phyloP scores from a whole-genome alignment of 2,888 invertebrate genomes.

The Tipula helvola region DNA sequence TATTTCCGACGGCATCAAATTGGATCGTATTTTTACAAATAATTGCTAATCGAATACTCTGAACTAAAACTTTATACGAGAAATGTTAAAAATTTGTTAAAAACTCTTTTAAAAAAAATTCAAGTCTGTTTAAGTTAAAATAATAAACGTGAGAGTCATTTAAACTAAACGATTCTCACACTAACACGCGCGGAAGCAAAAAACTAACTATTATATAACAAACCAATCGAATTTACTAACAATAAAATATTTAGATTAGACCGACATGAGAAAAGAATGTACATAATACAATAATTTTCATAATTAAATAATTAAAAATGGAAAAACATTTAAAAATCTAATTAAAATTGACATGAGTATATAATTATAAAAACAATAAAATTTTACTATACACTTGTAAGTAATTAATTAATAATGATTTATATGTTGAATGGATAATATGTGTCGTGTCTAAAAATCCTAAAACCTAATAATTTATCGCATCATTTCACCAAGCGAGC shows the following conservation, averaged over 20 bases:
- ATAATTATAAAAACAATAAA: not conserved
- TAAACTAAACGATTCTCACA: not conserved
- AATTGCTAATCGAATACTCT: too few species aligned
- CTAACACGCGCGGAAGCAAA: not conserved
- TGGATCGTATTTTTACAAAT: too few species aligned
- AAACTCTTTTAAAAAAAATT: too few species aligned
- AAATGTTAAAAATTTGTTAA: too few species aligned
- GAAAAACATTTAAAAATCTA: not conserved
- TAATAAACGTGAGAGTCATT: not conserved
- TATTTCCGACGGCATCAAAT: not conserved
- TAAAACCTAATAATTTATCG: not conserved
- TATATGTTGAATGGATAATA: not conserved
- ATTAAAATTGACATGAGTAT: not conserved
- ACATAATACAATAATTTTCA: not conserved
- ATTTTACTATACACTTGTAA: not conserved
- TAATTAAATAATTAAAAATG: not conserved
- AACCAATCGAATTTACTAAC: not conserved
- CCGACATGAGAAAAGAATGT: not conserved
- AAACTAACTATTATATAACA: not conserved
- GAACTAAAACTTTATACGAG: too few species aligned
- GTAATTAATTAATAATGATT: not conserved
- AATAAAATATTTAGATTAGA: not conserved
- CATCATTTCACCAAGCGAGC: not conserved
- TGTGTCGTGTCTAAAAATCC: not conserved
- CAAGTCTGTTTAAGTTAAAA: too few species aligned